Percentiles rank a stretch among this genome's conserved stretches.
phyloP scores from a whole-genome alignment of 2,888 invertebrate genomes.

The Candidula unifasciata region DNA sequence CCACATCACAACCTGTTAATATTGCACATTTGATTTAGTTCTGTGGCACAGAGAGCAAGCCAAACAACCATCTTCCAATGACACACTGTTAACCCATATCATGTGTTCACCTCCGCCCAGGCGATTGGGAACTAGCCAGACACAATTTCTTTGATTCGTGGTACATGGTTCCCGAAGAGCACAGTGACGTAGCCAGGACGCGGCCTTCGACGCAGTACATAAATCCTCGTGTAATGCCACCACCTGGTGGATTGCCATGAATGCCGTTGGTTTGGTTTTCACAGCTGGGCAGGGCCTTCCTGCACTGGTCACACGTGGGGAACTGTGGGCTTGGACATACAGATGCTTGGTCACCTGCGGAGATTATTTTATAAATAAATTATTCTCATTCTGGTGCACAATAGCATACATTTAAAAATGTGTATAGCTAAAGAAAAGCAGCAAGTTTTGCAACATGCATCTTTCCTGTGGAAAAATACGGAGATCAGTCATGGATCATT shows the following conservation, averaged over 20 bases:
- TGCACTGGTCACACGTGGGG: conserved; percentile 45
- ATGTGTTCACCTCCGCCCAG: neutral
- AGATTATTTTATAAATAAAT: too few relatives aligned
- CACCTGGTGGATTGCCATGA: conserved; percentile 49
- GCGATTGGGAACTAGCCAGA: neutral
- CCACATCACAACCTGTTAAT: too few relatives aligned
- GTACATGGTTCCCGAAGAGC: conserved; percentile 43
- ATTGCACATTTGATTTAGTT: too few relatives aligned
- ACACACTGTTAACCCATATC: too few relatives aligned
- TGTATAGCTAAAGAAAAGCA: neutral
- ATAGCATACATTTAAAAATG: neutral
- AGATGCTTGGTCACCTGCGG: conserved; percentile 49
- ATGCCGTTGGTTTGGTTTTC: conserved; percentile 43
- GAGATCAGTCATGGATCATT: too few relatives aligned
- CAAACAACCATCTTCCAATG: too few relatives aligned
- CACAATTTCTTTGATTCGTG: conserved; percentile 44
- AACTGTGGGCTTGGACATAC: conserved; percentile 48
- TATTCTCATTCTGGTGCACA: neutral
- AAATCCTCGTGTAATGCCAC: conserved; percentile 39
- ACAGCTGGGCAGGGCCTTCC: conserved; percentile 45
- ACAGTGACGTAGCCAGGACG: conserved; percentile 44
- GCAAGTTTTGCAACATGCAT: too few relatives aligned
- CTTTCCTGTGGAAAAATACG: too few relatives aligned
- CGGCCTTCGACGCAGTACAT: conserved; percentile 53
- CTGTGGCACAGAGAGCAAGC: too few relatives aligned